A percentile compares a stretch with the other conserved stretches of the same genome.
Conservation (phyloP, 2,888 invertebrate species). For the Nemurella pictetii region DNA sequence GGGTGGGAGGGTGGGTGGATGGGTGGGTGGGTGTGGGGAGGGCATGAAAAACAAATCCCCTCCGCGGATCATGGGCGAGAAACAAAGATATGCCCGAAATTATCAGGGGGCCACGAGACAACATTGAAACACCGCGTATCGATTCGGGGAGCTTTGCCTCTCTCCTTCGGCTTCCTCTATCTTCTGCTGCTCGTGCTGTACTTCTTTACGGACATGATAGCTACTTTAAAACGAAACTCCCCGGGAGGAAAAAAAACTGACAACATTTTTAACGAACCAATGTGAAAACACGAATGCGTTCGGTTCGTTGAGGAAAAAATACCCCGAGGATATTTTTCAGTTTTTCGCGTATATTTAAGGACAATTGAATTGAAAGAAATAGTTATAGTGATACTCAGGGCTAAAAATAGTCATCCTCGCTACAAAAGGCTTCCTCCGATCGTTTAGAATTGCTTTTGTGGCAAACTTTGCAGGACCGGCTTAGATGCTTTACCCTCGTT, state of each 20-base stretch:
- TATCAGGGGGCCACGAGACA: conserved; percentile 23
- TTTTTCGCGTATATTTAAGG: not conserved
- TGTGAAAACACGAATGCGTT: not conserved
- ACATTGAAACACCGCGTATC: not conserved
- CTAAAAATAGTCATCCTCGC: too few species aligned
- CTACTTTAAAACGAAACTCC: not conserved
- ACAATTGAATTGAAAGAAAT: not conserved
- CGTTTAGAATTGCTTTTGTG: too few species aligned
- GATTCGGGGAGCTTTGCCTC: not conserved
- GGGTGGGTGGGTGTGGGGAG: too few species aligned
- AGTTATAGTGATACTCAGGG: too few species aligned
- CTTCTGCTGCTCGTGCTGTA: too few species aligned
- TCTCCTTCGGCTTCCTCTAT: not conserved
- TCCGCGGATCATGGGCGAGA: not conserved
- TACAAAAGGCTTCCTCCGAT: too few species aligned
- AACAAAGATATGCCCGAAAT: conserved; percentile 24
- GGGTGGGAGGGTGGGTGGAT: not conserved
- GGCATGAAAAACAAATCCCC: conserved; percentile 23
- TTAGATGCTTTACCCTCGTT: too few species aligned
- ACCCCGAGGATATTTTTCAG: not conserved
- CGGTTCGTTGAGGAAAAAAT: too few species aligned
- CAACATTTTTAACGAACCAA: not conserved
- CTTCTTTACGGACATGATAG: not conserved
- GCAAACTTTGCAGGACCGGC: too few species aligned
- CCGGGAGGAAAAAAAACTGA: too few species aligned